Evolutionary conservation across 2,888 invertebrate genomes (phyloP), one percentile per base, ranked within the genome.

Genomic region (Lasioglossum malachurum): DNA sequence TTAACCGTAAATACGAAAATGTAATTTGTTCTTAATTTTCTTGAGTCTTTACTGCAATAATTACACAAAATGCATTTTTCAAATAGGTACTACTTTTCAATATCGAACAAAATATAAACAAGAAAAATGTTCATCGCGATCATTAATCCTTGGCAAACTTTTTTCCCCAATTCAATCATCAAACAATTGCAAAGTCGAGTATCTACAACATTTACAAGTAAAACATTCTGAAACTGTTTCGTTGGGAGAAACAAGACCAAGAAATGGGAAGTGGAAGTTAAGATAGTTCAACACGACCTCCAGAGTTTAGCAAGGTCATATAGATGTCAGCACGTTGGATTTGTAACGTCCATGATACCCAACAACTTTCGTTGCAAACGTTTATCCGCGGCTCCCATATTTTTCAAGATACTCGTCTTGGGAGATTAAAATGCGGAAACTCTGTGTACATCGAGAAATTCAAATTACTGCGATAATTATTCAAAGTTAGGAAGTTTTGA

Each of bases 401-500:
- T 69, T 38, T 69, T 35, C 35, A 35, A 10, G 67, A 35, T 69
- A 10, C 31, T 35, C 19, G 67, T 69, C 67, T 35, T 19, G 23
- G 8, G 35, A 35, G 67, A 69, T 69, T 69, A 69, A 38, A 69
- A 35, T 10, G 23, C 2, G 10, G 35, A 4, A 57, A 69, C 35
- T 10, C 35, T 69, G 67, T 69, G 23, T 38, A 69, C 23, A 69
- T 69, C 23, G 67, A 38, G 67, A 35, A 35, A 69, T 69, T 69
- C 67, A 69, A 38, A 69, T 69, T 35, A 69, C 67, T 38, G 19
- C 67, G 23, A 35, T 69, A 69, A 75, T 75, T 75, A 75, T 75
- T 75, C 75, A 53, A 69, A 69, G 67, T 69, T 69, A 38, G 7
- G 35, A 69, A 69, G 67, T 69, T 69, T 23, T 69, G 23, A 69